These are phyloP conservation scores for Reticulitermes speratus DNA, from an alignment of 1,140 invertebrate species.

Conservation along the genomic window DNA sequence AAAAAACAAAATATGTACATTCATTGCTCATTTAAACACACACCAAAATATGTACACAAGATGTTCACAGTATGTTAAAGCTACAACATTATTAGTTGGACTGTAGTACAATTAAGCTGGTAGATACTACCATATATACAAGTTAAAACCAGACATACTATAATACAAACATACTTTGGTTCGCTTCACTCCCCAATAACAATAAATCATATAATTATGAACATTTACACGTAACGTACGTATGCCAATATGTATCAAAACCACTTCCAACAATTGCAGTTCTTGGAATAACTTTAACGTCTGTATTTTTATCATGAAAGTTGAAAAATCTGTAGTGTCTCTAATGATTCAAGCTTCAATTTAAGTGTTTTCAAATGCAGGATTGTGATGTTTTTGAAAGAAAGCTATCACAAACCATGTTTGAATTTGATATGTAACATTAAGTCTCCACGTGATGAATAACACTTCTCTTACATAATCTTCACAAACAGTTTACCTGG, in stretches of 20 bases:
- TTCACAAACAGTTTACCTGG: not conserved
- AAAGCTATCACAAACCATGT: not conserved
- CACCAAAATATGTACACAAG: slow-evolving; percentile 30
- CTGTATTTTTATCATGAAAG: not conserved
- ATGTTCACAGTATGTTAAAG: slow-evolving; percentile 1
- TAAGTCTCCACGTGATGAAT: too few relatives aligned
- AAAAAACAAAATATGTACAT: slow-evolving; percentile 18
- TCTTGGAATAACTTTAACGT: not conserved
- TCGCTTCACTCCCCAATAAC: slow-evolving; percentile 18
- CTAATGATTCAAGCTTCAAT: too few relatives aligned
- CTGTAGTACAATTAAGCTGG: slow-evolving; percentile 31
- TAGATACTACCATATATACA: slow-evolving; percentile 34
- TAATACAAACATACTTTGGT: slow-evolving; percentile 9
- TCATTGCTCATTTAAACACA: slow-evolving; percentile 25
- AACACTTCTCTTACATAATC: not conserved
- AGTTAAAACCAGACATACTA: not conserved
- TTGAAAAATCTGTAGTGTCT: not conserved
- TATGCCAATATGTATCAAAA: slow-evolving; percentile 11
- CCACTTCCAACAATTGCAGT: not conserved
- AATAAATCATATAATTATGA: not conserved
- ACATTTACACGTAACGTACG: not conserved
- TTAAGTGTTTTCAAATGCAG: not conserved
- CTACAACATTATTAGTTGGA: not conserved
- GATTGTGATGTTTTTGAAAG: not conserved
- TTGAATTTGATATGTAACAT: not conserved